phyloP scores from a whole-genome alignment of 2,797 vertebrate species.

The Streptopelia turtur region DNA sequence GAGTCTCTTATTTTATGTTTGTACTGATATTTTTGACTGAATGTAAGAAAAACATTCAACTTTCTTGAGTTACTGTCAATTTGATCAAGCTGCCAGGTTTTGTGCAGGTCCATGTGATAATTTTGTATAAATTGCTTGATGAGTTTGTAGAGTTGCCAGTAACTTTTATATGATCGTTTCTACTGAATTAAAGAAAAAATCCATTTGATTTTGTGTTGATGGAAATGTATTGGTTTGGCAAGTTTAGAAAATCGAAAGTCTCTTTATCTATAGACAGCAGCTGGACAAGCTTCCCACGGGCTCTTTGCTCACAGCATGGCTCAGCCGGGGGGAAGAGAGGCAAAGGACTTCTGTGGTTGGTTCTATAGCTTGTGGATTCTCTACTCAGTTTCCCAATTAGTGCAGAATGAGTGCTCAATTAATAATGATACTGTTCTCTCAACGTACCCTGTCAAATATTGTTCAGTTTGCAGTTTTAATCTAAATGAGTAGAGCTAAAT shows the following conservation, averaged over 20 bases:
- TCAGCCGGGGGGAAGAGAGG: background rate
- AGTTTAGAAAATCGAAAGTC: background rate
- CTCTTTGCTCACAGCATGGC: background rate
- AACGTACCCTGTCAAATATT: background rate
- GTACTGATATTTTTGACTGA: background rate
- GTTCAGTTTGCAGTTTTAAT: background rate
- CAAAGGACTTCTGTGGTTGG: background rate
- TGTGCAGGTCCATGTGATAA: background rate
- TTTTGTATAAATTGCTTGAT: background rate
- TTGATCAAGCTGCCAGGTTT: background rate
- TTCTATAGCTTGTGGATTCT: background rate
- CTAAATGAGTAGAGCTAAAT: background rate
- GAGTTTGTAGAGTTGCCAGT: background rate
- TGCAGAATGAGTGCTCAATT: background rate
- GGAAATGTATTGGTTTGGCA: background rate
- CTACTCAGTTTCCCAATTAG: background rate
- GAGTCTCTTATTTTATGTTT: background rate
- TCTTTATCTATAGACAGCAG: slow-evolving; percentile 23
- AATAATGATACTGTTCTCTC: background rate
- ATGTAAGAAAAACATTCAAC: background rate
- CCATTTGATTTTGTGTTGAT: background rate
- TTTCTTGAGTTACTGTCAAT: background rate
- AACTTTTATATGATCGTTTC: background rate
- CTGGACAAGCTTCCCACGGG: background rate
- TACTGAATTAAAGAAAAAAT: background rate